Conservation (phyloP, 2,888 invertebrate species). For the Frankliniella fusca region DNA sequence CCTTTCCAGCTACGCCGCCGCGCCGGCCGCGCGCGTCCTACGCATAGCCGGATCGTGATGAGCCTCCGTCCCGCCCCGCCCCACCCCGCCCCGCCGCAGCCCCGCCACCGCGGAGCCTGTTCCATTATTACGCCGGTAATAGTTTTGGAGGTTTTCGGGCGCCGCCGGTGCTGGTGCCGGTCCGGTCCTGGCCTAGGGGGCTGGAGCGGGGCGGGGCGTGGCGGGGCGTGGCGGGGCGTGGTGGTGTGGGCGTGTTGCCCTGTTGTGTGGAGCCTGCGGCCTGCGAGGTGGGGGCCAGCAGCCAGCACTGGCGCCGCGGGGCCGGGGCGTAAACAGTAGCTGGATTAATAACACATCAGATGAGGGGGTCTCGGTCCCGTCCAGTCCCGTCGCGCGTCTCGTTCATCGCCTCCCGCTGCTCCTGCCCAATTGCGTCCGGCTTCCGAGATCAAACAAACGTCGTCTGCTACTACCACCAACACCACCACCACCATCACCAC, state of each 20-base stretch:
- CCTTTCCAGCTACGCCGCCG: background rate
- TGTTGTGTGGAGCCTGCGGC: background rate
- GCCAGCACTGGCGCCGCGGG: background rate
- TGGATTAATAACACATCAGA: background rate
- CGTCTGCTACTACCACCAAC: no score
- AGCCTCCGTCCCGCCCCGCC: no score
- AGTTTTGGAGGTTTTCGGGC: conserved; percentile 1
- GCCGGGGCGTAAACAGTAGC: background rate
- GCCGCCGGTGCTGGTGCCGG: background rate
- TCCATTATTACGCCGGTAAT: background rate
- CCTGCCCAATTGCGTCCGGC: no score
- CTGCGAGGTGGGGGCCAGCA: background rate
- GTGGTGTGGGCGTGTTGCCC: background rate
- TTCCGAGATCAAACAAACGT: no score
- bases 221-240: background rate
- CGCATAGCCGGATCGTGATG: background rate
- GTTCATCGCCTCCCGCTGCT: background rate
- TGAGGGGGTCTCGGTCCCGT: background rate
- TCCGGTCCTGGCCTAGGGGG: background rate
- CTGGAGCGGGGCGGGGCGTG: background rate
- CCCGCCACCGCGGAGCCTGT: background rate
- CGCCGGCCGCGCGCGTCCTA: background rate
- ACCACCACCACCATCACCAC: no score
- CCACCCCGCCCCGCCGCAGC: no score
- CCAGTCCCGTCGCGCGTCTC: background rate